Conservation (phyloP, 2,113 vertebrate genomes). For the Pelusios castaneus region DNA sequence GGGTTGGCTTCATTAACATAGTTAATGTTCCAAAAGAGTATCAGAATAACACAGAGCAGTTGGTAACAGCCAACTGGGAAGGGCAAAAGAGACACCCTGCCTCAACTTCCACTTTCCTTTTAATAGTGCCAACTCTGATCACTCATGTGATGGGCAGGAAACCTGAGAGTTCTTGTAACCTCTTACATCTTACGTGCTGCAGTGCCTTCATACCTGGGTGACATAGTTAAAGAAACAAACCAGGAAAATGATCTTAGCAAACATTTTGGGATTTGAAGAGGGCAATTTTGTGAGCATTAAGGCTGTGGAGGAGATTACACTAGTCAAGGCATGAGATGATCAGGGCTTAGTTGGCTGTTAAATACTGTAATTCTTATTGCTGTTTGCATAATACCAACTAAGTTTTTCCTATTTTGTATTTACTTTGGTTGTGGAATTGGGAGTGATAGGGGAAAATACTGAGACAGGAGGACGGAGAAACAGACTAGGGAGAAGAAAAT, state of each 20-base stretch:
- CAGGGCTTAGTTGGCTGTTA: not conserved
- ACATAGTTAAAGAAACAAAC: not conserved
- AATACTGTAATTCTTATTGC: not conserved
- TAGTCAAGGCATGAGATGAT: not conserved
- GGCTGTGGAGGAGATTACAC: not conserved
- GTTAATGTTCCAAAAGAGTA: not conserved
- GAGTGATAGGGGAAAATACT: not conserved
- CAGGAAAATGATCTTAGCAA: not conserved
- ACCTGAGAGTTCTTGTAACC: not conserved
- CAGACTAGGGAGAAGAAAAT: fast-evolving
- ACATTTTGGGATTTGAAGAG: not conserved
- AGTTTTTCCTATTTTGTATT: not conserved
- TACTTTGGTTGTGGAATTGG: not conserved
- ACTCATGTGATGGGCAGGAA: not conserved
- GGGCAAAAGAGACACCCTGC: not conserved
- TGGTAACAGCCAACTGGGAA: not conserved
- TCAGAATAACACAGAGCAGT: not conserved
- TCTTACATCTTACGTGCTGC: not conserved
- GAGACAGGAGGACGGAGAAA: not conserved
- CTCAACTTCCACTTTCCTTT: not conserved
- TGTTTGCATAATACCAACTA: not conserved
- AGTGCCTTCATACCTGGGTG: not conserved
- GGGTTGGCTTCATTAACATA: not conserved
- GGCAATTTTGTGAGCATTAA: not conserved
- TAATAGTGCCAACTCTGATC: not conserved